Evolutionary conservation across 2,113 vertebrate genomes (phyloP), one percentile per base, ranked within the genome.

Genomic region (Puntigrus tetrazona): DNA sequence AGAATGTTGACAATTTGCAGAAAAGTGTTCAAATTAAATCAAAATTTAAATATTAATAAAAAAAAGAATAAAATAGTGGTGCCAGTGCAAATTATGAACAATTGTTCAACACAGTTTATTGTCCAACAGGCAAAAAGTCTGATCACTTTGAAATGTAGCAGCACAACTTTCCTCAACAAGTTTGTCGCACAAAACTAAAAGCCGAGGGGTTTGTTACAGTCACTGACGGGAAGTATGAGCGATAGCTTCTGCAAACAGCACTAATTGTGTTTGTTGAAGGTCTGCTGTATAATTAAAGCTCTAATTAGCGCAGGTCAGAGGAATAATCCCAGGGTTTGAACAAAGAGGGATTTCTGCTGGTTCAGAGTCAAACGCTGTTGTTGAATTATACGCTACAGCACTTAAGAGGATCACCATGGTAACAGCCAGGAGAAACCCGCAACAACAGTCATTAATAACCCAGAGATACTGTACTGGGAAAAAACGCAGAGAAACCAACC

Each of bases 391-490:
- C 31, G 78, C 16, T 11, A 50, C 59, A 47, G 9, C 14, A 18
- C 8, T 31, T 80, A 31, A 67, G 14, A 80, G 59, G 59, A 67
- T 80, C 57, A 43, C 59, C 27, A 80, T 80, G 78, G 78, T 67
- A 80, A 80, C 78, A 67, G 43, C 18, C 18, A 80, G 59, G 36
- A 78, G 52, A 78, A 38, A 38, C 14, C 76, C 22, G 34, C 76
- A 50, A 50, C 38, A 74, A 25, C 52, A 50, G 78, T 80, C 78
- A 80, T 80, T 80, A 67, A 80, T 80, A 80, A 80, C 59, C 41
- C 2, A 67, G 25, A 67, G 41, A 65, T 65, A 45, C 78, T 80
- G 78, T 47, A 34, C 78, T 34, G 41, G 38, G 25, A 50, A 65
- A 25, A 76, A 80, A 57, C 2, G 13, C 10, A 31, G 5, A 38